Evolutionary conservation across 2,797 vertebrate genomes (phyloP).

Genomic region (Pampus argenteus): DNA sequence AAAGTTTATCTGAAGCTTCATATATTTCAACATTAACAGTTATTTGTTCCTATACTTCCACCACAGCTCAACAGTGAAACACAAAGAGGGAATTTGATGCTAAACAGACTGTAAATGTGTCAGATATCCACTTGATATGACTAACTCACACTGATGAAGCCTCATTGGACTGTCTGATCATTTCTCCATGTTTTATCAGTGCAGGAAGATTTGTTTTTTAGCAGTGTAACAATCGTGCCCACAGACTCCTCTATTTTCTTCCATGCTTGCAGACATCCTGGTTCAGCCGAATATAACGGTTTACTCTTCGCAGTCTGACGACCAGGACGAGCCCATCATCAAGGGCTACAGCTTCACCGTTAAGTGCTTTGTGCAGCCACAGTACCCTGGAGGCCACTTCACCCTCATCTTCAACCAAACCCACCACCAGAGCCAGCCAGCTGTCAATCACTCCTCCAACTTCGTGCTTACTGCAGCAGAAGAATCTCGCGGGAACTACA

Average conservation of each 20-base stretch:
- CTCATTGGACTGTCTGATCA: too few species aligned
- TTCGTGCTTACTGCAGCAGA: conserved; percentile 37
- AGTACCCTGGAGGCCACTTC: conserved; percentile 52
- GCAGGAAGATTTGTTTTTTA: too few species aligned
- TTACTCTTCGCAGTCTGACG: not conserved
- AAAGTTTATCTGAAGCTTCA: too few species aligned
- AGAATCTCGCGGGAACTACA: conserved; percentile 43
- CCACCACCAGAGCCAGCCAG: conserved; percentile 13
- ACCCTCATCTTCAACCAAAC: conserved; percentile 30
- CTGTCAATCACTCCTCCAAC: conserved; percentile 46
- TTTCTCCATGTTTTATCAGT: too few species aligned
- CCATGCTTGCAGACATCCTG: conserved; percentile 20
- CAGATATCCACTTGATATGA: too few species aligned
- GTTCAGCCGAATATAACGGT: not conserved
- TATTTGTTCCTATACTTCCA: too few species aligned
- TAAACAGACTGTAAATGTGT: too few species aligned
- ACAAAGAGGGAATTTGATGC: too few species aligned
- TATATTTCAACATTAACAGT: too few species aligned
- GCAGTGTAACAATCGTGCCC: too few species aligned
- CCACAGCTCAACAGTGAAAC: too few species aligned
- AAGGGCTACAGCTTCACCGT: conserved; percentile 32
- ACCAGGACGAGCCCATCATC: not conserved
- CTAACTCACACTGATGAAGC: too few species aligned
- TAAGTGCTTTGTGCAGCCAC: conserved; percentile 46
- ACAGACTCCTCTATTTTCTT: not conserved